These are phyloP conservation scores for Littorina saxatilis DNA, from an alignment of 1,140 invertebrate genomes.

Conservation along the genomic window DNA sequence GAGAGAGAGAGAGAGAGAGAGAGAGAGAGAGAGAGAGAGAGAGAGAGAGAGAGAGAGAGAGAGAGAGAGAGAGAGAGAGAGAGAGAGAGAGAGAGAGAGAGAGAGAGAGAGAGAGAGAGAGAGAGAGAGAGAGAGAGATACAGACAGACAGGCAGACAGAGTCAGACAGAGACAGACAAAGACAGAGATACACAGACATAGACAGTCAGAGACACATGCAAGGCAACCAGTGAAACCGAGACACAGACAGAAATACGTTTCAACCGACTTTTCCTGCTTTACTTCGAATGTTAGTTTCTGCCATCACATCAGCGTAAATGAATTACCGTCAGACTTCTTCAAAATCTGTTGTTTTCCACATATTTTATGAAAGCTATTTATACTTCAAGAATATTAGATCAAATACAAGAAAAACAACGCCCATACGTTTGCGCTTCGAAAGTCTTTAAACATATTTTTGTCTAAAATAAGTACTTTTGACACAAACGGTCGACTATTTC, in stretches of 20 bases:
- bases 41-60: neutral
- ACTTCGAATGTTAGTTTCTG: no score
- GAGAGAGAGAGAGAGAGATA: constrained; percentile 24
- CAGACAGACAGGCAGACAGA: neutral
- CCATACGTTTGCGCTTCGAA: no score
- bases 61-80: neutral
- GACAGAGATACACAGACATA: constrained; percentile 3
- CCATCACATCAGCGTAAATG: no score
- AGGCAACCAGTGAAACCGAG: neutral
- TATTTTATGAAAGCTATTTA: no score
- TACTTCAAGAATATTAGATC: no score
- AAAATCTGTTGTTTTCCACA: no score
- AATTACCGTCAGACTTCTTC: no score
- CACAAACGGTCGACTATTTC: no score
- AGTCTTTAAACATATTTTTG: no score
- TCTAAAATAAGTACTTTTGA: no score
- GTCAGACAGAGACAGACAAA: neutral
- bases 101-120: neutral
- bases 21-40: constrained; percentile 10
- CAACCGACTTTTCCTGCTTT: no score
- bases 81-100: constrained; percentile 6
- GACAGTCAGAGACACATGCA: neutral
- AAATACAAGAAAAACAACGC: no score
- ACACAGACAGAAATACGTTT: constrained; percentile 17
- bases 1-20: constrained; percentile 4